Base-by-base conservation (phyloP, 2,797 vertebrate genomes). In the Pampus argenteus region DNA sequence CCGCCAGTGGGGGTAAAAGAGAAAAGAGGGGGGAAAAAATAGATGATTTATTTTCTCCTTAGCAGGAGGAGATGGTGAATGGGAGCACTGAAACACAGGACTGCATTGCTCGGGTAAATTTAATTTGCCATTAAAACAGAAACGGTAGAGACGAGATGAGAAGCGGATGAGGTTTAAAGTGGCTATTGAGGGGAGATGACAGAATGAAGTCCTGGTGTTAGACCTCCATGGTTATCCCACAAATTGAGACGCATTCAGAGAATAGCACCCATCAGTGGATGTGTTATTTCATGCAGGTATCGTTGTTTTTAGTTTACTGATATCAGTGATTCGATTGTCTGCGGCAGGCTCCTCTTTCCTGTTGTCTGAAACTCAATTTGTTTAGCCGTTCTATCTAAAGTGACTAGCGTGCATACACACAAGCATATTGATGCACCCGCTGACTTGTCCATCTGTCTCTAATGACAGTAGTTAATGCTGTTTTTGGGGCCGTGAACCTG, bases 311-410 rank as follows among this genome's bases (percentile, higher is more conserved):
- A 20, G 4, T 54, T 38, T 71, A 26, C 60, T 54, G 68, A 62
- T 72, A 56, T 62, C 36, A 14, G 11, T 44, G 10, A 15, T 69
- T 31, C 40, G 63, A 79, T 71, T 45, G 60, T 57, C 18, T 64
- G 69, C 73, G 42, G 68, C 26, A 6, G 62, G 34, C 44, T 29
- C 70, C 44, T 71, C 23, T 3, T 28, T 62, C 36, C 56, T 29
- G 34, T n/a, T 6, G n/a, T 31, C 49, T 42, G 72, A 64, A 56
- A 57, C 69, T 56, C 64, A 0, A 79, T 84, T 82, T 81, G 67
- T 84, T 81, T 47, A 25, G 52, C 57, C 0, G 5, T 73, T 64
- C 28, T 65, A 81, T 86, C 83, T 82, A 9, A 82, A 88, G 82
- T 68, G 60, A 78, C 64, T 67, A n/a, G 59, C 8, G 1, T 60